A percentile compares a stretch with the other conserved stretches of the same genome.
Evolutionary conservation across 2,113 vertebrate species (phyloP).

Genomic region (Eulacestoma nigropectus): DNA sequence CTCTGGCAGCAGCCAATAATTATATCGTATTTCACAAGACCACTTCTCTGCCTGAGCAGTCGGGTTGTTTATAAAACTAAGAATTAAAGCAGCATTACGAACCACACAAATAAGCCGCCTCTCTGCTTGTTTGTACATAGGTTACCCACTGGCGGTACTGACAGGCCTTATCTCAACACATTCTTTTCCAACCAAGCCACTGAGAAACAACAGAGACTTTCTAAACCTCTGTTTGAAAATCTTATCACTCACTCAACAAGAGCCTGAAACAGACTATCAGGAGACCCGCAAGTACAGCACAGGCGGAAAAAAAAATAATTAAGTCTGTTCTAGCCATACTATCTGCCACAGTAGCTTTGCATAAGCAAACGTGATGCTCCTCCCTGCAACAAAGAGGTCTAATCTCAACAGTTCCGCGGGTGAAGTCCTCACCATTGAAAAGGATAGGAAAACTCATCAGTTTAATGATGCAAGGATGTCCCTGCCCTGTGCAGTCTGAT

Average conservation of each 20-base stretch:
- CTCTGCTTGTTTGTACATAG: neutral
- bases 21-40: neutral
- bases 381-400: neutral
- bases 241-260: neutral
- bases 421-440: neutral
- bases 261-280: neutral
- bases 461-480: neutral
- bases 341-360: neutral
- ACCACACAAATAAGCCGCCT: neutral
- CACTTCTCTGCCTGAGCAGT: neutral
- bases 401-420: neutral
- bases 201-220: neutral
- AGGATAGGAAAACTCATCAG: neutral
- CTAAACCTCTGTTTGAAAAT: neutral
- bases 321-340: neutral
- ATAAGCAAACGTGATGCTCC: neutral
- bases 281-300: neutral
- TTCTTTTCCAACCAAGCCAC: neutral
- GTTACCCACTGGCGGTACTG: rapidly evolving
- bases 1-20: neutral
- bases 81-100: neutral
- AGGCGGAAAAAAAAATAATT: neutral
- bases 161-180: neutral
- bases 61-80: neutral
- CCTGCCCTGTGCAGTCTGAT: neutral